Conservation (phyloP, 2,797 vertebrate species). For the Chaetodon trifasciatus region DNA sequence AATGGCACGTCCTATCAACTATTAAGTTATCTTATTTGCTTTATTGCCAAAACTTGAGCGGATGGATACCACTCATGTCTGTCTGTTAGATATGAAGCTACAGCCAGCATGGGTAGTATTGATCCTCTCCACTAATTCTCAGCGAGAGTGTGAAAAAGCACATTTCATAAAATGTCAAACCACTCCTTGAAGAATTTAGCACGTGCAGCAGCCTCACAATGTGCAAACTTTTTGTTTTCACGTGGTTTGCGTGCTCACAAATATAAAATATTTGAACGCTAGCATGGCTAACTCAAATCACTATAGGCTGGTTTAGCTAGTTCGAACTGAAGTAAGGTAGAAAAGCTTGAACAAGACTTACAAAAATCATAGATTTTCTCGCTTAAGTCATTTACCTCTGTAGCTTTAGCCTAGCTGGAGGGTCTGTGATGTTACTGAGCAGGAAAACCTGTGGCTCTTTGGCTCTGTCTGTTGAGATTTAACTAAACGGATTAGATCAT, state of each 20-base stretch:
- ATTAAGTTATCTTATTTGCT: too few species aligned
- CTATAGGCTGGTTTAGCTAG: background rate
- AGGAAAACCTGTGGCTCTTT: constrained; percentile 10
- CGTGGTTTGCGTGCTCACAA: background rate
- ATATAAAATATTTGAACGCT: background rate
- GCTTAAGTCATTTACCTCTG: background rate
- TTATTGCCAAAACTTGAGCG: too few species aligned
- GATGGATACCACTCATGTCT: background rate
- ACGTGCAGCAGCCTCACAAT: background rate
- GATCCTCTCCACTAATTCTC: background rate
- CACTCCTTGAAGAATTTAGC: background rate
- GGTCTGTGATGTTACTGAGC: background rate
- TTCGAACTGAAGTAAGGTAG: background rate
- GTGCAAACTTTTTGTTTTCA: background rate
- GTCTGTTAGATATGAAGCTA: background rate
- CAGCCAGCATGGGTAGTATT: too few species aligned
- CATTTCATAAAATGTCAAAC: background rate
- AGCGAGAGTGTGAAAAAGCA: background rate
- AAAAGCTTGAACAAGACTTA: background rate
- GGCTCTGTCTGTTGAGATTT: background rate
- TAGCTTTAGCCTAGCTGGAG: background rate
- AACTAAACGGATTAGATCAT: constrained; percentile 13
- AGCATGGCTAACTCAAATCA: background rate
- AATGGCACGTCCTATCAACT: background rate
- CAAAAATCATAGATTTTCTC: background rate